phyloP scores from a whole-genome alignment of 92 coral and sea anemone genomes.

The Zoanthus sociatus region DNA sequence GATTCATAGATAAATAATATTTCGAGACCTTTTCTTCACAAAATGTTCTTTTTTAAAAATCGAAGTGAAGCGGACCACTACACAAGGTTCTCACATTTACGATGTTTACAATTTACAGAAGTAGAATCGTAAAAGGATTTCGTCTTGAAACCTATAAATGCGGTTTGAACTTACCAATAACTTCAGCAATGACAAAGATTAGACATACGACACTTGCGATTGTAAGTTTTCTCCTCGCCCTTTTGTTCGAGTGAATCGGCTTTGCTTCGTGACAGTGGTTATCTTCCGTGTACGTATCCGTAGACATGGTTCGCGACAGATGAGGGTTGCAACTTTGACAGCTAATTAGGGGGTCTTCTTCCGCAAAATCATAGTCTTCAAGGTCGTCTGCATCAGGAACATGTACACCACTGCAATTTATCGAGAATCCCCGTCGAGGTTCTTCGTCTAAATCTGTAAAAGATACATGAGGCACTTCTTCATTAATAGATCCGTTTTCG shows the following conservation, averaged over 20 bases:
- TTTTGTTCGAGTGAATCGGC: slow-evolving; percentile 88
- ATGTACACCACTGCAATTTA: slow-evolving; percentile 8
- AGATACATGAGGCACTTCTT: background rate
- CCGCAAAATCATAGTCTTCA: slow-evolving; percentile 14
- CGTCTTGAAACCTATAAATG: background rate
- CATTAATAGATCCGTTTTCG: background rate
- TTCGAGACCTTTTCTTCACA: background rate
- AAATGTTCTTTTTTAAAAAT: background rate
- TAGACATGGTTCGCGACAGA: slow-evolving; percentile 6
- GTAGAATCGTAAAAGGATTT: background rate
- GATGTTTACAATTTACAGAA: background rate
- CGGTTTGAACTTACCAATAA: slow-evolving; percentile 74
- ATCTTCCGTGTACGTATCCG: slow-evolving; percentile 67
- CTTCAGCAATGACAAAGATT: slow-evolving; percentile 93
- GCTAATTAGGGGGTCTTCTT: slow-evolving; percentile 59
- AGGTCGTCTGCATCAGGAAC: background rate
- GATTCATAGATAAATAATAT: background rate
- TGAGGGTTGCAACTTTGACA: slow-evolving; percentile 57
- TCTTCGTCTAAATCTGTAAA: background rate
- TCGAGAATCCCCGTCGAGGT: background rate
- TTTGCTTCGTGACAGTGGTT: slow-evolving; percentile 92
- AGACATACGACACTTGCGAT: slow-evolving; percentile 92
- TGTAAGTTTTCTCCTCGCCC: slow-evolving; percentile 83
- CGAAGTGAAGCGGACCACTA: background rate
- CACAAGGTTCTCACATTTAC: background rate